Evolutionary conservation across 2,888 invertebrate species (phyloP).

Genomic region (Bimastos eiseni): DNA sequence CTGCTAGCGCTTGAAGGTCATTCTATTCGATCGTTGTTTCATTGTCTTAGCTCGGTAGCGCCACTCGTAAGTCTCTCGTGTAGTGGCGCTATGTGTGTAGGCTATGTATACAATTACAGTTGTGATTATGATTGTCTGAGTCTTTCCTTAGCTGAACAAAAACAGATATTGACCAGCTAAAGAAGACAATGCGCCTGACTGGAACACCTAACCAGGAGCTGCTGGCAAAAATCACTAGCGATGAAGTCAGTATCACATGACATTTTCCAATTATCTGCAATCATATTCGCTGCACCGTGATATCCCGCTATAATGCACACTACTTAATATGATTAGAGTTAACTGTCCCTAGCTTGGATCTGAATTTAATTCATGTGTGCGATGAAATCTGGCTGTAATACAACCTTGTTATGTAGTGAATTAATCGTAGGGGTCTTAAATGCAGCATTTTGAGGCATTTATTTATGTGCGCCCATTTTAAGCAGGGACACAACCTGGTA

Average conservation of each 20-base stretch:
- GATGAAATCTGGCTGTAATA: not conserved
- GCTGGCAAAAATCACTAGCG: conserved; percentile 93
- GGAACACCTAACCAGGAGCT: conserved; percentile 92
- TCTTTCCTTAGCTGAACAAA: not conserved
- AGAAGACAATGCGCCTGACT: conserved; percentile 85
- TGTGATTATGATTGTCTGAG: not conserved
- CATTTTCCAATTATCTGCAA: not conserved
- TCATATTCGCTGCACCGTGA: too few species aligned
- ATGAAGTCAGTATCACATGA: conserved; percentile 73
- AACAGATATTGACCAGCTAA: conserved; percentile 70
- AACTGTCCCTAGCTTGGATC: not conserved
- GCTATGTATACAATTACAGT: too few species aligned
- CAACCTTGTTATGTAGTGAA: not conserved
- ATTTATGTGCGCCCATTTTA: not conserved
- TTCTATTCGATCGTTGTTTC: too few species aligned
- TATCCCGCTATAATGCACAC: too few species aligned
- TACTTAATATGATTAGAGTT: not conserved
- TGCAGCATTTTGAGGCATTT: not conserved
- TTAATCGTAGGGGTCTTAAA: not conserved
- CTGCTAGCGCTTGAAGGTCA: too few species aligned
- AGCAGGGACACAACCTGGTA: not conserved
- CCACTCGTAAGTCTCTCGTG: too few species aligned
- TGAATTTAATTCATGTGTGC: not conserved
- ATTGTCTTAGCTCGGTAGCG: too few species aligned
- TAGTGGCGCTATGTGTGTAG: too few species aligned